Conservation (phyloP, 2,113 vertebrate genomes). For the Alces alces region DNA sequence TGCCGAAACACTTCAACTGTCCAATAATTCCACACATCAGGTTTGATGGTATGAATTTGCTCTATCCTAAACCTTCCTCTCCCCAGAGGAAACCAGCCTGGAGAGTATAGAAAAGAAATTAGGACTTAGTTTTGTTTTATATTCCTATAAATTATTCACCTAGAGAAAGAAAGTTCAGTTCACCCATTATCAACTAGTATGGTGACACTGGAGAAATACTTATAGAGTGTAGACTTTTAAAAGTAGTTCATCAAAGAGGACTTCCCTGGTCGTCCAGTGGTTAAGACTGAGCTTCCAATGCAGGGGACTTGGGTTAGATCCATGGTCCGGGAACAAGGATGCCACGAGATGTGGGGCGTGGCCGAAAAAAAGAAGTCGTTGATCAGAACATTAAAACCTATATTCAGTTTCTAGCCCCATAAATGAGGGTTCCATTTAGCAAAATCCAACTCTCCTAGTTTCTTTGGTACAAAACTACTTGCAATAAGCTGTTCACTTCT, state of each 20-base stretch:
- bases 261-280: background rate
- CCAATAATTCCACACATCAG: background rate
- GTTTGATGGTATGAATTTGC: background rate
- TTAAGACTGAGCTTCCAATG: background rate
- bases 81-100: background rate
- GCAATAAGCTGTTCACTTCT: background rate
- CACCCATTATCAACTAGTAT: background rate
- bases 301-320: background rate
- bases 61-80: background rate
- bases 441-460: background rate
- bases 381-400: background rate
- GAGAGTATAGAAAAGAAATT: background rate
- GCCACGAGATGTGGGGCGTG: background rate
- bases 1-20: background rate
- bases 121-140: background rate
- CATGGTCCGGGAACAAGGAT: background rate
- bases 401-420: background rate
- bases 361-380: background rate
- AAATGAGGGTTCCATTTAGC: background rate
- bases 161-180: background rate
- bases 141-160: background rate
- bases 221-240: background rate
- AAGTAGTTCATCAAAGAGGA: background rate
- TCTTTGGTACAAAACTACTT: background rate
- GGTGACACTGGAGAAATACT: background rate